A percentile compares a stretch with the other conserved stretches of the same genome.
These are phyloP conservation scores for Luperina nickerlii DNA, from an alignment of 2,888 invertebrate species.

Conservation along the genomic window DNA sequence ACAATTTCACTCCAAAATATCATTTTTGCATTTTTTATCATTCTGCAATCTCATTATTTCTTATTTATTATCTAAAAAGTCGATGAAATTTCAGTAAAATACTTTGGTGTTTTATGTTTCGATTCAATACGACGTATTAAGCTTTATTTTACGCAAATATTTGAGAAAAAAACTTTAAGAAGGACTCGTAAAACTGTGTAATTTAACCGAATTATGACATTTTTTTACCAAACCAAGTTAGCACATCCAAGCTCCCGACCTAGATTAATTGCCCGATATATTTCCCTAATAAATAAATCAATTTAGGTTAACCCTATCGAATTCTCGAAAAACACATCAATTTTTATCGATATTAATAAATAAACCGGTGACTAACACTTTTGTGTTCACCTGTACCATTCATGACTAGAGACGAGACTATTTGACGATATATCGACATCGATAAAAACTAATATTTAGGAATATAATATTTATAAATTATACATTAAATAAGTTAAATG, in stretches of 20 bases:
- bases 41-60: constrained; percentile 74
- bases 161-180: constrained; percentile 58
- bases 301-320: constrained; percentile 75
- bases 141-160: constrained; percentile 64
- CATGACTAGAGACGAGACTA: constrained; percentile 61
- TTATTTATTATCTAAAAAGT: constrained; percentile 90
- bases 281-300: constrained; percentile 89
- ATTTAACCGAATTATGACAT: constrained; percentile 49
- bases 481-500: constrained; percentile 82
- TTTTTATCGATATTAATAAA: constrained; percentile 62
- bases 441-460: constrained; percentile 61
- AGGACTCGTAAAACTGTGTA: constrained; percentile 55
- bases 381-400: constrained; percentile 39
- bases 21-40: constrained; percentile 74
- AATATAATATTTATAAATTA: constrained; percentile 72
- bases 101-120: constrained; percentile 89
- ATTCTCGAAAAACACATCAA: constrained; percentile 41
- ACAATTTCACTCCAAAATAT: constrained; percentile 87
- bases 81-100: constrained; percentile 88
- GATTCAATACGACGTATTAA: constrained; percentile 80
- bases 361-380: constrained; percentile 21
- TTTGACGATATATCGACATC: constrained; percentile 46
- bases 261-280: constrained; percentile 81
- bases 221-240: constrained; percentile 63
- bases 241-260: constrained; percentile 66